A percentile compares a stretch with the other conserved stretches of the same genome.
phyloP scores from a whole-genome alignment of 2,113 vertebrate species.

The Podarcis raffonei region DNA sequence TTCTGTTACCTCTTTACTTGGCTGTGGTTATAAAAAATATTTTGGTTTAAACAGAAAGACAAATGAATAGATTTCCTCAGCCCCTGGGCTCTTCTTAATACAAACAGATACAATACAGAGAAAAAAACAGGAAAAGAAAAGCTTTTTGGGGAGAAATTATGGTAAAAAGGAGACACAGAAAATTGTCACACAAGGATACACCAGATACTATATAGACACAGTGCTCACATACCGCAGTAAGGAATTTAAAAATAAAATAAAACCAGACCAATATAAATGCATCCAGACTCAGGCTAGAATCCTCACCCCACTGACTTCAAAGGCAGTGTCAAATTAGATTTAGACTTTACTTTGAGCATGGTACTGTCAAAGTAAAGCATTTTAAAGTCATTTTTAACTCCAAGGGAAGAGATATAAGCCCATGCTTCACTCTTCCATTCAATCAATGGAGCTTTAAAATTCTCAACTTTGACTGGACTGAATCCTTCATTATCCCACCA shows the following conservation, averaged over 20 bases:
- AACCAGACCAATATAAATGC: not conserved
- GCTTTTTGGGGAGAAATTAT: not conserved
- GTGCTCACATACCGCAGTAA: not conserved
- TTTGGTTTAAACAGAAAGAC: slow-evolving; percentile 22
- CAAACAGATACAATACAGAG: not conserved
- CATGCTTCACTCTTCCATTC: not conserved
- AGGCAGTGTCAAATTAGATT: too few species aligned
- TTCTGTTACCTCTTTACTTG: slow-evolving; percentile 28
- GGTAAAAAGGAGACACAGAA: not conserved
- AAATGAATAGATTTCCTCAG: slow-evolving; percentile 18
- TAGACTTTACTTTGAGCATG: not conserved
- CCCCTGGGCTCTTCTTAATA: not conserved
- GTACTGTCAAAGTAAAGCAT: not conserved
- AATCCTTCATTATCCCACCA: not conserved
- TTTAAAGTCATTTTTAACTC: not conserved
- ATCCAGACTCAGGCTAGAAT: not conserved
- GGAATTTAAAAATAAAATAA: not conserved
- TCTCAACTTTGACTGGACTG: not conserved
- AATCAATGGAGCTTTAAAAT: not conserved
- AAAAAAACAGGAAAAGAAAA: not conserved
- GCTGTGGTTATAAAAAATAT: not conserved
- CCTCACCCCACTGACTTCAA: not conserved
- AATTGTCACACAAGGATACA: not conserved
- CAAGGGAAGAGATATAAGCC: not conserved
- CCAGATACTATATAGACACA: not conserved